Percentiles rank a stretch among this genome's conserved stretches.
Evolutionary conservation across 1,140 invertebrate genomes (phyloP).

Genomic region (Neodiprion pinetum): DNA sequence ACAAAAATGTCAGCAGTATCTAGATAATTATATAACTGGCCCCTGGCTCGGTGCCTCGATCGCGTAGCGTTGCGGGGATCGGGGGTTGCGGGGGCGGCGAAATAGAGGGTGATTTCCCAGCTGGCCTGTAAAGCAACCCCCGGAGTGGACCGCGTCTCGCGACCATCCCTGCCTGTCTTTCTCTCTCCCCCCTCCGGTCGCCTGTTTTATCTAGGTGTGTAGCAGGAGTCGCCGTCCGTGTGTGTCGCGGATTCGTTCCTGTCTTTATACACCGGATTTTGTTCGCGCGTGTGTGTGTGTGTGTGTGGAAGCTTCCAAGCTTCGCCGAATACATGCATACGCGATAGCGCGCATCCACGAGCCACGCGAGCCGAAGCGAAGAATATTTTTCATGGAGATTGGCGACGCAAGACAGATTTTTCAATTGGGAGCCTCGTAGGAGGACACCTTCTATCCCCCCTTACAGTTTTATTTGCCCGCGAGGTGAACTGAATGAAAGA

Average conservation of each 20-base stretch:
- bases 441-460: background rate
- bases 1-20: conserved; percentile 54
- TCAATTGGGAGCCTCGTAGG: conserved; percentile 11
- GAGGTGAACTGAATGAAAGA: background rate
- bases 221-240: background rate
- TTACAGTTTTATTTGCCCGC: background rate
- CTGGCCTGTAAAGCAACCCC: conserved; percentile 62
- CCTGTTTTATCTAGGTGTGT: too few species aligned
- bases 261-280: background rate
- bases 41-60: conserved; percentile 10
- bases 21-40: conserved; percentile 54
- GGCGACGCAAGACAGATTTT: conserved; percentile 26
- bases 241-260: background rate
- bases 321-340: background rate
- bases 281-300: background rate
- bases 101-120: conserved; percentile 62
- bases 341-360: background rate
- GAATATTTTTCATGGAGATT: conserved; percentile 26
- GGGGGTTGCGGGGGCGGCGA: conserved; percentile 41
- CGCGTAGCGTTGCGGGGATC: background rate
- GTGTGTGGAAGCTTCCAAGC: background rate
- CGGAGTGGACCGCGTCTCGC: conserved; percentile 42
- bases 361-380: conserved; percentile 10
- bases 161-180: conserved; percentile 18
- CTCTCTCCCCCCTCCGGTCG: background rate